Evolutionary conservation across 1,140 invertebrate genomes (phyloP), one percentile per base, ranked within the genome.

Genomic region (Condylostylus longicornis): DNA sequence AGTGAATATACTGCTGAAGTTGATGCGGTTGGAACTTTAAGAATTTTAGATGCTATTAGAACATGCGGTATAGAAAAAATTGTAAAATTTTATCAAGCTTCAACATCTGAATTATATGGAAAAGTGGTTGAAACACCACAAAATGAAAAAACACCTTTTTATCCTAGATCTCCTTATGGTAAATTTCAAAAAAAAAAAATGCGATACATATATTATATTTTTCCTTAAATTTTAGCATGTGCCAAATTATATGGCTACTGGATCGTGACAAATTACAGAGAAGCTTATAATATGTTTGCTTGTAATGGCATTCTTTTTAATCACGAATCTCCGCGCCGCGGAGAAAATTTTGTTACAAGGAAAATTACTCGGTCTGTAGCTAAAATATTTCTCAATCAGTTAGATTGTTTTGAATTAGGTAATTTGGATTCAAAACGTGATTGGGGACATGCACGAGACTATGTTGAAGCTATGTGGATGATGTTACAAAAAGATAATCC

Each of bases 131-230:
- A 98, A 67, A 82, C 87, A 33, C 95, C 96, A 3, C 96, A 99
- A 58, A 94, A 73, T 55, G 96, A 99, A 66, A 93, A 82, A 27
- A 99, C 96, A 4, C 94, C 94, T 4, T 99, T 99, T 63, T 98
- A 98, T 68, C 96, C 96, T 5, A 68, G 94, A 53, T 98, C 94
- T n/a, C 96, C 96, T 9, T 99, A 99, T 71, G 96, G 94, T 97
- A 70, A 62, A 58, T 50, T 10, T 18, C 5, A 20, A 33, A 33
- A 7, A 6, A 13, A 30, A 30, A 12, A 13, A 7, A 7, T 30
- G 6, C 13, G 5, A 7, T 15, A 30, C 22, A 23, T n/a, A n/a
- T n/a, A n/a, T n/a, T n/a, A n/a, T n/a, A n/a, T n/a, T n/a, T n/a
- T n/a, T n/a, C n/a, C n/a, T n/a, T n/a, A 32, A 17, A 32, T 21